phyloP scores from a whole-genome alignment of 1,140 invertebrate species.

The Oreohelix idahoensis region DNA sequence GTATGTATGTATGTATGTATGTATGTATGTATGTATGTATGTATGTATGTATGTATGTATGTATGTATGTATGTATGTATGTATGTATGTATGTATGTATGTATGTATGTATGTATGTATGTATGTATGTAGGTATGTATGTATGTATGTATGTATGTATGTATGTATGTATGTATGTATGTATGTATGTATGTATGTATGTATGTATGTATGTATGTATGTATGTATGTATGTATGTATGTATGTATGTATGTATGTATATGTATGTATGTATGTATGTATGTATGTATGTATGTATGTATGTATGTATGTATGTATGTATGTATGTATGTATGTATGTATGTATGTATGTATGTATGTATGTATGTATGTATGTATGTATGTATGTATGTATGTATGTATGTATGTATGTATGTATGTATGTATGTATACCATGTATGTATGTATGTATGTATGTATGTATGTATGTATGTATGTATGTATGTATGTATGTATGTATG shows the following conservation, averaged over 20 bases:
- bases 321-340: conserved; percentile 23
- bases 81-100: conserved; percentile 21
- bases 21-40: conserved; percentile 23
- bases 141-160: conserved; percentile 23
- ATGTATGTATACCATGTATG: too few species aligned
- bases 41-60: conserved; percentile 23
- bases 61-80: conserved; percentile 20
- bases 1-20: conserved; percentile 23
- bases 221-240: conserved; percentile 23
- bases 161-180: conserved; percentile 23
- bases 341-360: too few species aligned
- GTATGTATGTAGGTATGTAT: too few species aligned
- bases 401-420: too few species aligned
- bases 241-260: conserved; percentile 23
- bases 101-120: conserved; percentile 23
- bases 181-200: conserved; percentile 23
- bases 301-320: conserved; percentile 23
- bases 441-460: too few species aligned
- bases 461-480: too few species aligned
- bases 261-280: conserved; percentile 11
- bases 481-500: too few species aligned
- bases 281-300: conserved; percentile 23
- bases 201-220: conserved; percentile 23
- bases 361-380: too few species aligned
- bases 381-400: too few species aligned